Evolutionary conservation across 2,797 vertebrate species (phyloP), one percentile per base, ranked within the genome.

Genomic region (Pangasius sanitwongsei): DNA sequence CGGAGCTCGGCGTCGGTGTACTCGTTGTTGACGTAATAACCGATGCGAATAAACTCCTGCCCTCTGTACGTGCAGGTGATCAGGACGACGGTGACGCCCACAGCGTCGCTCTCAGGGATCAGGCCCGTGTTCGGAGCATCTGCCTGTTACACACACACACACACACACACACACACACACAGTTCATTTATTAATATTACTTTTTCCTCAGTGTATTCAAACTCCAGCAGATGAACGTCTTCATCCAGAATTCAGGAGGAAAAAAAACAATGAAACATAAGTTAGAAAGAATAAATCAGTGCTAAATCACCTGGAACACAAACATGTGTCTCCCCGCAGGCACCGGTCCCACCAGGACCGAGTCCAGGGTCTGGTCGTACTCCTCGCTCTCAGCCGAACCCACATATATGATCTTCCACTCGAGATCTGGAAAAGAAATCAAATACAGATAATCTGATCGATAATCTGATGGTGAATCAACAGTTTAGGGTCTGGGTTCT

Each of bases 1-100:
- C 97, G 96, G 55, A 98, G 96, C 88, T 98, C 97, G 0, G 97
- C 96, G 55, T 96, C 97, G 1, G 96, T 97, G 93, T 99, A 99
- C 93, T 99, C 98, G 44, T 98, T 99, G 95, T 98, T 98, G 85
- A 99, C 97, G 11, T 98, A 98, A 92, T 98, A 99, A 67, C 98
- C 98, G 6, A 99, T 98, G 20, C 98, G 97, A 89, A 98, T 98
- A 92, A 99, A 99, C 93, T 99, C 98, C 91, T 98, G 98, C 55
- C 96, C 97, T 4, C 97, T 96, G 92, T 98, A 99, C 0, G 97
- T 98, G 93, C 98, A 99, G 84, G 98, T 99, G 87, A 99, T 98
- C 25, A 99, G 96, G 88, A 97, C 97, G 11, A 99, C 98, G 0
- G 98, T 99, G 77, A 98, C 97, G 31, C 98, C 98, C 59, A 99